Evolutionary conservation across 92 coral and sea anemone species (phyloP).

Genomic region (Desmophyllum pertusum): DNA sequence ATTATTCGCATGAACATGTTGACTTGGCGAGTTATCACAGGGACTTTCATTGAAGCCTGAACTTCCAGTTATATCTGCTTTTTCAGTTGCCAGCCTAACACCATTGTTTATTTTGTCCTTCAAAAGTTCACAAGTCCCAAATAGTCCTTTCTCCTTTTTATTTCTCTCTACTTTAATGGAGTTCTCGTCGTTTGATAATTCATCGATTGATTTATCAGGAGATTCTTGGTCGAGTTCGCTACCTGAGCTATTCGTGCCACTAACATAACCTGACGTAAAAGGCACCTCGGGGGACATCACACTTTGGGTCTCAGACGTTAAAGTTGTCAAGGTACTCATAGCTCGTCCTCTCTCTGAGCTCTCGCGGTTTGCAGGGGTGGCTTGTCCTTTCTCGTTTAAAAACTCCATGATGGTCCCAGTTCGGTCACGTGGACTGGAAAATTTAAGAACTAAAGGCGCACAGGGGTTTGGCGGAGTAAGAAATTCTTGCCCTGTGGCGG

Average conservation of each 20-base stretch:
- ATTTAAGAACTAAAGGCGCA: slow-evolving; percentile 3
- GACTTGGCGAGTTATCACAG: neutral
- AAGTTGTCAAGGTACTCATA: neutral
- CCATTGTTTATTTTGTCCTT: neutral
- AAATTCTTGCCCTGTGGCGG: neutral
- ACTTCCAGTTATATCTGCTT: slow-evolving; percentile 24
- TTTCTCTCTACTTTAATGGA: neutral
- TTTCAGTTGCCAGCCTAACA: neutral
- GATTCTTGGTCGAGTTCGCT: slow-evolving; percentile 15
- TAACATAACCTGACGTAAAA: slow-evolving; percentile 60
- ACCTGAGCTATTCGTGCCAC: slow-evolving; percentile 43
- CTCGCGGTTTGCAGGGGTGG: slow-evolving; percentile 7
- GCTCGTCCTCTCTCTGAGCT: neutral
- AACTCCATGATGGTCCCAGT: slow-evolving; percentile 41
- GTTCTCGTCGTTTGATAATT: neutral
- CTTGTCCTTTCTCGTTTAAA: slow-evolving; percentile 30
- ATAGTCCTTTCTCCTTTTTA: too few relatives aligned
- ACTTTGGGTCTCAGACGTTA: slow-evolving; percentile 20
- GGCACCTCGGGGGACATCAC: slow-evolving; percentile 19
- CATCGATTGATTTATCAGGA: neutral
- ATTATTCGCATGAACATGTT: neutral
- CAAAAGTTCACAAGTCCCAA: neutral
- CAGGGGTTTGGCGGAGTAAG: slow-evolving; percentile 31
- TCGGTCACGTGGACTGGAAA: slow-evolving; percentile 43
- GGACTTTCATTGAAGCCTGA: slow-evolving; percentile 39